Conservation (phyloP, 1,140 invertebrate species). For the Nymphalis io region DNA sequence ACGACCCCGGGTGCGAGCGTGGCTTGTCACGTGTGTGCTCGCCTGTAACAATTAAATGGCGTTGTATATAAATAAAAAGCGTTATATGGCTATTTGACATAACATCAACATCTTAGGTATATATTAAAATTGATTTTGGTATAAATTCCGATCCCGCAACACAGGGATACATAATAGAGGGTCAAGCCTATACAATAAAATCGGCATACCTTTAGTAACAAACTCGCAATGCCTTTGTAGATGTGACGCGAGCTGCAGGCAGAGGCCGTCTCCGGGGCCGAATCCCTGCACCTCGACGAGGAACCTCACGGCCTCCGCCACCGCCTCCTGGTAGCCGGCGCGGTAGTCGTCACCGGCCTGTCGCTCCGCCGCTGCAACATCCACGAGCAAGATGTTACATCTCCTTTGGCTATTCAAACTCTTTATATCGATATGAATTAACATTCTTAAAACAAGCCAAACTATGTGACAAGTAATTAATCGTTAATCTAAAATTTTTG, state of each 20-base stretch:
- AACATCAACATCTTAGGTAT: too few relatives aligned
- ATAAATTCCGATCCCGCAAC: too few relatives aligned
- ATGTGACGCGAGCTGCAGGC: slow-evolving; percentile 90
- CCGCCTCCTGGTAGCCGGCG: slow-evolving; percentile 93
- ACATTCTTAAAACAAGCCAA: background rate
- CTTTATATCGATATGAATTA: background rate
- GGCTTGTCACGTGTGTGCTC: slow-evolving; percentile 45
- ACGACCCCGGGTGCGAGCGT: slow-evolving; percentile 53
- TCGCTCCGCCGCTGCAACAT: slow-evolving; percentile 74
- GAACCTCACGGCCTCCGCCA: slow-evolving; percentile 93
- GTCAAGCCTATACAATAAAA: background rate
- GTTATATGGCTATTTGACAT: too few relatives aligned
- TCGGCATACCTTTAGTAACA: slow-evolving; percentile 79
- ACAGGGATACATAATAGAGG: background rate
- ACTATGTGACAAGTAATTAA: too few relatives aligned
- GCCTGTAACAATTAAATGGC: background rate
- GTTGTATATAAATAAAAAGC: too few relatives aligned
- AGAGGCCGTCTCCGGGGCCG: slow-evolving; percentile 89
- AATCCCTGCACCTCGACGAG: slow-evolving; percentile 92
- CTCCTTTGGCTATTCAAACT: slow-evolving; percentile 32
- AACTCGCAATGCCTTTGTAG: slow-evolving; percentile 91
- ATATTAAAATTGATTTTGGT: too few relatives aligned
- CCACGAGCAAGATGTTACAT: slow-evolving; percentile 59
- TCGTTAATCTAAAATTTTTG: too few relatives aligned
- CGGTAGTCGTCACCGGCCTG: slow-evolving; percentile 83